These are phyloP conservation scores for Anthrax anthrax DNA, from an alignment of 2,888 invertebrate genomes.

Conservation along the genomic window DNA sequence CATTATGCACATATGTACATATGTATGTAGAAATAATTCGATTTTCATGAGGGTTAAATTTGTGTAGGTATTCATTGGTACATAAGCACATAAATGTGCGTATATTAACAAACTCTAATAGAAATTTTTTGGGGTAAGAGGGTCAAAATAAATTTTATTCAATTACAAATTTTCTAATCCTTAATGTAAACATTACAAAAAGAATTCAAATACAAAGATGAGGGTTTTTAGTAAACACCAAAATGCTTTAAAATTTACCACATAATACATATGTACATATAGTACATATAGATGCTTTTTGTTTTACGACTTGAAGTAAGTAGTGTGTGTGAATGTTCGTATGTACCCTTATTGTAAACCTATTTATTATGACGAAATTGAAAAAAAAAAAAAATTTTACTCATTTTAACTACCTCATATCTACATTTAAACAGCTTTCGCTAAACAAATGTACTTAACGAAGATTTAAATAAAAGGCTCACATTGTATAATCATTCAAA, in stretches of 20 bases:
- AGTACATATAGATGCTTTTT: background rate
- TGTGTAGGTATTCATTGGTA: too few relatives aligned
- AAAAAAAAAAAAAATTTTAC: background rate
- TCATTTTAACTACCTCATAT: background rate
- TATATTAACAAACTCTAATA: too few relatives aligned
- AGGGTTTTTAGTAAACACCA: background rate
- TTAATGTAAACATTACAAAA: slow-evolving; percentile 12
- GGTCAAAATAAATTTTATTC: slow-evolving; percentile 15
- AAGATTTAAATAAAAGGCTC: background rate
- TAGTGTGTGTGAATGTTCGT: background rate
- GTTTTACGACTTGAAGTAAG: too few relatives aligned
- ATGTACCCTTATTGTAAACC: background rate
- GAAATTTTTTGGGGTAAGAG: too few relatives aligned
- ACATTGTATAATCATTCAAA: too few relatives aligned
- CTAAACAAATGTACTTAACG: too few relatives aligned
- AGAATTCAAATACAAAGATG: slow-evolving; percentile 5
- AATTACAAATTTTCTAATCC: slow-evolving; percentile 17
- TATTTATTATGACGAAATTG: background rate
- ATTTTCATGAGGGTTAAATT: too few relatives aligned
- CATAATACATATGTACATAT: background rate
- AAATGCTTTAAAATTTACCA: background rate
- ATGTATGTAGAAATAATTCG: too few relatives aligned
- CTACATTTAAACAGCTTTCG: slow-evolving; percentile 2
- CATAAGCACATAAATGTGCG: too few relatives aligned
- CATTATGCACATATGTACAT: too few relatives aligned